Evolutionary conservation across 2,888 invertebrate species (phyloP), one percentile per base, ranked within the genome.

Genomic region (Tiliacea citrago): DNA sequence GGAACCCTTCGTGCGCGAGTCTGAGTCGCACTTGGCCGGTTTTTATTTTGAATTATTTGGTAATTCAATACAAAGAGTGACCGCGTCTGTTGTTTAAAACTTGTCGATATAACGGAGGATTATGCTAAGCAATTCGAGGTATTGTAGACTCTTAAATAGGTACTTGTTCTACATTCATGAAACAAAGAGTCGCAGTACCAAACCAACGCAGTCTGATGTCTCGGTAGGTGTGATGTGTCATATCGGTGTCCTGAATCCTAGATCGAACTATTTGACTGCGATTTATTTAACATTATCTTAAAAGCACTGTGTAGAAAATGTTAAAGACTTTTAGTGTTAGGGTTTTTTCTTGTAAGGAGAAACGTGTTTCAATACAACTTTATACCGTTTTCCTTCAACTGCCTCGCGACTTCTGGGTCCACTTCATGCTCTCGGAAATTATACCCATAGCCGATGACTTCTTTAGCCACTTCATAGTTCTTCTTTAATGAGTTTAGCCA

Each of bases 401-500:
- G 91, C 72, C 92, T 92, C 9, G 92, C 91, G 21, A 96, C 95
- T 68, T 95, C 94, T 1, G 93, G 91, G 55, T 92, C 89, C 12
- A 96, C 81, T 83, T 96, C 96, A 4, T 94, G 91, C 68, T 95
- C 94, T 5, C 96, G 93, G 71, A 97, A 95, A 73, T 97, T 94
- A 89, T 98, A 98, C 5, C 98, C 98, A 70, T 97, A 93, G 12
- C 95, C 94, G 73, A 97, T 93, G 91, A 98, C 93, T 91, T 98
- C 98, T 89, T 97, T 97, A 1, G 97, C 96, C 63, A 98, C 96
- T 53, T 90, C 91, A 21, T 96, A 95, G 71, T 97, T 97, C 73
- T 96, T 96, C 79, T 95, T 96, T 57, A 98, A 93, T 7, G 97
- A 97, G 57, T 97, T 97, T 61, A 98, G 93, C 98, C 98, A 98